Base-by-base conservation (phyloP, 1,140 invertebrate genomes). In the Conus betulinus region DNA sequence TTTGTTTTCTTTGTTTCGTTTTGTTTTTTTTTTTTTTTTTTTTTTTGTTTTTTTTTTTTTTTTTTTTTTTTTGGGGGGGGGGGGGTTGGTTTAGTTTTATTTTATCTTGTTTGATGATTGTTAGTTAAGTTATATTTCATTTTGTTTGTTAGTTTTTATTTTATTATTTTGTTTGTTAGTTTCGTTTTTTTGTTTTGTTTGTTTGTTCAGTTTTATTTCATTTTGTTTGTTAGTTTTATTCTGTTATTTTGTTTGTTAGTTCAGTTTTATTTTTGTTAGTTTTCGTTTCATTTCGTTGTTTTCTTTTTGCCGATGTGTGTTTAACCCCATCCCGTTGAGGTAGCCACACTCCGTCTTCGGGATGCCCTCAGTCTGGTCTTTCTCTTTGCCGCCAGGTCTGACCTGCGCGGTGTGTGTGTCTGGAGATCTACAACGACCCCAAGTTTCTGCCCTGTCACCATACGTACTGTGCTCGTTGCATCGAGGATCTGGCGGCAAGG, bases 401-500 rank as follows among this genome's bases (percentile, higher is more conserved):
- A 93, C 93, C 51, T 94, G 93, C 84, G 53, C 91, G 5, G 92
- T 94, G 55, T 94, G 92, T 94, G 55, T 94, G 94, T 89, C 87
- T 92, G 27, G 88, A 90, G 4, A 57, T 81, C 17, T 93, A 91
- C 84, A 87, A 71, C 8, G 84, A 87, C 27, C 94, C 94, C 5
- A 93, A 93, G 84, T 91, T 92, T n/a, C 88, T 94, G 51, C 91
- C 93, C 5, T 94, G 94, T 81, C 87, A 93, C 23, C 94, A 94
- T 88, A 93, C 92, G 25, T 94, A 92, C 78, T 94, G 93, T 83
- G 79, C 90, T 57, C 87, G 88, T 8, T 94, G 94, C 89, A 88
- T 94, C 3, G 78, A 81, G 23, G 91, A 91, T 53, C 93, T 90
- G 60, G 84, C 93, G 2, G 81, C 15, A 5, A 88, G 89, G 87